Evolutionary conservation across 2,113 vertebrate genomes (phyloP).

Genomic region (Phalacrocorax aristotelis): DNA sequence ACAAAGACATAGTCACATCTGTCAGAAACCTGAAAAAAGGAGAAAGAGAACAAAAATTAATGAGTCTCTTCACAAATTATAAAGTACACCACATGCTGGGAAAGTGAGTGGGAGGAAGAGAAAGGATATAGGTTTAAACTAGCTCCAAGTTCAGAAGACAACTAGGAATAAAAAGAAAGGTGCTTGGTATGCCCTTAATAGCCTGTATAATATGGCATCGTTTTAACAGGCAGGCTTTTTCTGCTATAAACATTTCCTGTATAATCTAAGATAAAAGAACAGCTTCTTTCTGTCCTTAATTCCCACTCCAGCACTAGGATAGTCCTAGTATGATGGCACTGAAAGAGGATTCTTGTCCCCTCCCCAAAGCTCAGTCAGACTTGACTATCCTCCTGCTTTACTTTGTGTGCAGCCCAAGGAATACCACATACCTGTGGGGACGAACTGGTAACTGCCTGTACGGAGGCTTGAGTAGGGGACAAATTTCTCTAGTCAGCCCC

Average conservation of each 20-base stretch:
- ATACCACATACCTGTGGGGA: accelerated
- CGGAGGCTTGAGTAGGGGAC: accelerated
- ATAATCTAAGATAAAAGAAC: neutral
- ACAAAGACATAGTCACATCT: slow-evolving; percentile 92
- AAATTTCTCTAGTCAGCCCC: neutral
- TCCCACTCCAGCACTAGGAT: neutral
- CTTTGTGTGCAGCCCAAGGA: neutral
- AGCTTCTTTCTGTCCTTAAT: neutral
- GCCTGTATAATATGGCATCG: neutral
- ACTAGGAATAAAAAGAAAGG: neutral
- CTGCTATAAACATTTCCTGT: neutral
- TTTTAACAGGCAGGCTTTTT: neutral
- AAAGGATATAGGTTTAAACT: neutral
- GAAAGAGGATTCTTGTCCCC: neutral
- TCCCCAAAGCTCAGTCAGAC: neutral
- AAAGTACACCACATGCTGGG: neutral
- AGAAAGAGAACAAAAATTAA: neutral
- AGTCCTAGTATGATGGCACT: neutral
- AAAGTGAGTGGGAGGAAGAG: neutral
- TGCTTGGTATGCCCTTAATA: neutral
- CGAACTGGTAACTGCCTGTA: neutral
- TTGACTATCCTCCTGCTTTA: neutral
- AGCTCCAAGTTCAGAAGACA: slow-evolving; percentile 2
- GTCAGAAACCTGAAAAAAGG: slow-evolving; percentile 85
- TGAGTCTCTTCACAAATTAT: neutral